Evolutionary conservation across 2,888 invertebrate genomes (phyloP).

Genomic region (Disparrhopalites patrizii): DNA sequence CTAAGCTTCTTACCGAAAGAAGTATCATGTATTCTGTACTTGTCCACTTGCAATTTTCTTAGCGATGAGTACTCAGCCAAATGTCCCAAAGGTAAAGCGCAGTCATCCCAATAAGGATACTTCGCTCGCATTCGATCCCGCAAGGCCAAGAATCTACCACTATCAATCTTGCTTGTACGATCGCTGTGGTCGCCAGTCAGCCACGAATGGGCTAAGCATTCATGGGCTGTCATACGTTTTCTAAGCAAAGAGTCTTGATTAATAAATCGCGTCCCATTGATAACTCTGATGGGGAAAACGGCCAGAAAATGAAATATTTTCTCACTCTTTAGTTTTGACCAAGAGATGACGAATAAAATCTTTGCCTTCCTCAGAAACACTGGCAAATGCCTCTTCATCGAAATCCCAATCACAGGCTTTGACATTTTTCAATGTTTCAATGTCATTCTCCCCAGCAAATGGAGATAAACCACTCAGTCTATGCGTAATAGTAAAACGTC

Average conservation of each 20-base stretch:
- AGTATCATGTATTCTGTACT: conserved; percentile 93
- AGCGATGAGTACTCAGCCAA: conserved; percentile 96
- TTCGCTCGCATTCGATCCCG: conserved; percentile 80
- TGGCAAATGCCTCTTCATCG: conserved; percentile 89
- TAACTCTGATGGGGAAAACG: neutral
- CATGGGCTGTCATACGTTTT: conserved; percentile 97
- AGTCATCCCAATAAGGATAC: conserved; percentile 76
- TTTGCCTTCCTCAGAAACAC: conserved; percentile 93
- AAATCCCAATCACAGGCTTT: conserved; percentile 99
- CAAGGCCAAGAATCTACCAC: conserved; percentile 77
- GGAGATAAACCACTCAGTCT: conserved; percentile 96
- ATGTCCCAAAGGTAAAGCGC: conserved; percentile 89
- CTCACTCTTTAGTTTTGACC: conserved; percentile 87
- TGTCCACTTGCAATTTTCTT: conserved; percentile 89
- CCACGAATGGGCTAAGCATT: conserved; percentile 94
- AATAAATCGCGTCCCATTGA: neutral
- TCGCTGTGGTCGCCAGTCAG: conserved; percentile 78
- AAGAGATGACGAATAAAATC: conserved; percentile 95
- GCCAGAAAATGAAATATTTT: neutral
- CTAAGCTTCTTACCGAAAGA: conserved; percentile 69
- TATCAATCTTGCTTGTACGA: conserved; percentile 72
- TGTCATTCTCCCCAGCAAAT: conserved; percentile 97
- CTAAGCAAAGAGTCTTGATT: conserved; percentile 53
- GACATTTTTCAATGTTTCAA: conserved; percentile 96
- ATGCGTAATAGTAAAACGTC: too few relatives aligned